Base-by-base conservation (phyloP, 2,113 vertebrate genomes). In the Epinephelus cyanopodus region DNA sequence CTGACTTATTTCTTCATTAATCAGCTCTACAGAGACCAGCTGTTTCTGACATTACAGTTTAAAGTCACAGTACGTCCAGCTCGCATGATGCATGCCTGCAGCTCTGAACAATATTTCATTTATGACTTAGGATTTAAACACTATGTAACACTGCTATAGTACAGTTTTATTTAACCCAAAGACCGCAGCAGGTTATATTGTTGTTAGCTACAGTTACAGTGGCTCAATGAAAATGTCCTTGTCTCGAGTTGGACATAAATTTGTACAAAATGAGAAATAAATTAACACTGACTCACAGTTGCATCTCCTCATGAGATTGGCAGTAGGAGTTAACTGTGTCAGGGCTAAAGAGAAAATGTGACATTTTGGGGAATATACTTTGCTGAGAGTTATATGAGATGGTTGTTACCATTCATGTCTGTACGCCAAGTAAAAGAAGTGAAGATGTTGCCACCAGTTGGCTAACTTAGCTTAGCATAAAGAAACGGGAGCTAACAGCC, bases 1-100 rank as follows among this genome's bases (percentile, higher is more conserved):
- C 71, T 39, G 39, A 61, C 47, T 69, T 29, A 53, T 25, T 64
- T 57, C 64, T 68, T 67, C 81, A 82, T 81, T 73, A 81, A 77
- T 50, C 48, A 50, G 66, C 18, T 21, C 23, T 3, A 18, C 48
- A 50, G 48, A 50, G 48, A 17, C 15, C 15, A 18, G 48, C 77
- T 47, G 80, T 45, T 45, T 45, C 42, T 45, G 42, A 39, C 50
- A 27, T 58, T 13, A 57, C 15, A 27, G n/a, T 37, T 54, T 50
- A 27, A 27, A 67, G 45, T 18, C 15, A 15, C 25, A 29, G 42
- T 10, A 65, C 62, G 8, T 14, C 12, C 37, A 23, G 15, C 3
- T 50, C 2, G 23, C 29, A 70, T 17, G 52, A n/a, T 39, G 13
- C 14, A 5, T 1, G 33, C 4, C 19, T 39, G 29, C 17, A 23